Evolutionary conservation across 2,888 invertebrate genomes (phyloP), one percentile per base, ranked within the genome.

Genomic region (Eilema sororculum): DNA sequence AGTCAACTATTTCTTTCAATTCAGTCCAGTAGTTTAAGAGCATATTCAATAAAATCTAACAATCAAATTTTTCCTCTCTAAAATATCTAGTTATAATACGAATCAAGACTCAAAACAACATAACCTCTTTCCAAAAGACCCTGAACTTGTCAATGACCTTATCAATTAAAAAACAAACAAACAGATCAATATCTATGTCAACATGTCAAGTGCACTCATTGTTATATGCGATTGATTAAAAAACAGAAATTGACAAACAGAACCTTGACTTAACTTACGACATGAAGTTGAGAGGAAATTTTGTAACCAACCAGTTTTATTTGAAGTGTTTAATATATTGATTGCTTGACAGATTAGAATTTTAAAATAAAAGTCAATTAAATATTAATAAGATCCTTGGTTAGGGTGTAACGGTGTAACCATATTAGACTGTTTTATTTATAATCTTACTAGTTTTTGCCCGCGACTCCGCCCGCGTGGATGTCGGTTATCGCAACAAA

Each of bases 201-300:
- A 78, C 61, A 74, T 76, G 80, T 81, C 82, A 82, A 82, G 82
- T 74, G 64, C 75, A 71, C 24, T 52, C n/a, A 70, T 61, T 61
- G 57, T 67, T 65, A 71, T 52, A 30, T 57, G 61, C 33, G 59
- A 71, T 33, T 69, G 30, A 74, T 67, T 68, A 70, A 68, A 75
- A 69, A 70, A 68, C 70, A 57, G 69, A 70, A 68, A 76, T 82
- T 76, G 71, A 76, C 74, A 79, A 79, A 82, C 66, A 24, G 64
- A 67, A 22, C 84, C 84, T 83, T 82, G 84, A 20, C 52, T 68
- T 57, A 46, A 64, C 65, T 79, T 74, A 67, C 74, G 68, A 73
- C 72, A 80, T 61, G 28, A 37, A 63, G 33, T 68, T 78, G 65
- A 67, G 68, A 67, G 67, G 73, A 76, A 66, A 78, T 81, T 72